Base-by-base conservation (phyloP, 2,113 vertebrate genomes). In the Kryptolebias marmoratus region DNA sequence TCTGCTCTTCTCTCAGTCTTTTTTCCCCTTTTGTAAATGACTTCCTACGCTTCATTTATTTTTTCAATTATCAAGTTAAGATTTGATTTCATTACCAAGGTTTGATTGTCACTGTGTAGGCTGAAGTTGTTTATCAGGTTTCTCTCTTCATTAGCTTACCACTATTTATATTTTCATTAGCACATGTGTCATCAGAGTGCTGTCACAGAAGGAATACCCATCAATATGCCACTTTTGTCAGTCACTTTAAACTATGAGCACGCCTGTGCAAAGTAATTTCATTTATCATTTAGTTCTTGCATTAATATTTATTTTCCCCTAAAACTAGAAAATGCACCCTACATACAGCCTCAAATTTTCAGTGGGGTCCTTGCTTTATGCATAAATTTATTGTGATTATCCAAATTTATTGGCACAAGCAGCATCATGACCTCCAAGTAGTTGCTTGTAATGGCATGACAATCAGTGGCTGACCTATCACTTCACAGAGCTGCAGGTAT, bases 1-100 rank as follows among this genome's bases (percentile, higher is more conserved):
- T 32, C 1, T 1, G 2, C 1, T 0, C 39, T 50, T 6, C 14
- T 42, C 39, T 50, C 1, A 2, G 7, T 36, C 16, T 15, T 5
- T 48, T 31, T 55, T 53, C 13, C 42, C 10, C 45, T 4, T 64
- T 27, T 73, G 9, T 16, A 55, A 68, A 71, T 54, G 10, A 57
- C 47, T 64, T 70, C 48, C 54, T 71, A 44, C 22, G 73, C 81
- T 71, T 63, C 30, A 77, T 83, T 87, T 71, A 64, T 58, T 68
- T 81, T 82, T 81, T 88, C 82, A 80, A 86, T 86, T 85, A 80
- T 72, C 59, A 68, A 77, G 50, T 78, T 82, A 66, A 54, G 67
- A 64, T 80, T 16, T 77, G 75, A 82, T 82, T 83, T 77, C 52
- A 87, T 90, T 82, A 80, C 30, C 45, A 28, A 39, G 55, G 52